These are phyloP conservation scores for Plebejus melissa DNA, from an alignment of 2,888 invertebrate genomes.

Conservation along the genomic window DNA sequence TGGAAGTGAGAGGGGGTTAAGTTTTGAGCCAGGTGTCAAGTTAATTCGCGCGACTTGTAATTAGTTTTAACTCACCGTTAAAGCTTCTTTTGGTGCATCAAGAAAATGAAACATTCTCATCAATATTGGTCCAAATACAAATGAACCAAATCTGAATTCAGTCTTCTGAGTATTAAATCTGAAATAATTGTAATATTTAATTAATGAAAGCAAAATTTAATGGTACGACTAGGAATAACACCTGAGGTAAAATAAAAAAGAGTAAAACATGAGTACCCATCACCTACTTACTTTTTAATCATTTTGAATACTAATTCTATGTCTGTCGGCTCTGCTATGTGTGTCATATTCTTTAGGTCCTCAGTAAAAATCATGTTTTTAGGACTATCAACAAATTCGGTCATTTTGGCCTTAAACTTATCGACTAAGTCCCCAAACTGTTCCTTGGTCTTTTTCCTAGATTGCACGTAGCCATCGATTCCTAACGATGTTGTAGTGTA, in stretches of 20 bases:
- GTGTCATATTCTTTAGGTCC: constrained; percentile 89
- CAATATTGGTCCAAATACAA: constrained; percentile 88
- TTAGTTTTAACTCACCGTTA: constrained; percentile 59
- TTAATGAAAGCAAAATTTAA: no score
- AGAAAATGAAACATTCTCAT: constrained; percentile 88
- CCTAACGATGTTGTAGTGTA: constrained; percentile 81
- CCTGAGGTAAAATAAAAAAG: no score
- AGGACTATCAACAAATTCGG: constrained; percentile 75
- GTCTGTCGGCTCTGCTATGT: constrained; percentile 83
- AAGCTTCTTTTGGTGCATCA: constrained; percentile 83
- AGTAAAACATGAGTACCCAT: no score
- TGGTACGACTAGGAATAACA: background rate
- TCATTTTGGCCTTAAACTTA: constrained; percentile 86
- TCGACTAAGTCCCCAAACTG: constrained; percentile 82
- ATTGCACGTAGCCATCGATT: constrained; percentile 77
- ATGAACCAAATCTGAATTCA: constrained; percentile 87
- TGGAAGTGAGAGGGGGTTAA: no score
- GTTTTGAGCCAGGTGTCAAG: no score
- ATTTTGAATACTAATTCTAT: constrained; percentile 82
- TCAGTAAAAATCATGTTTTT: constrained; percentile 89
- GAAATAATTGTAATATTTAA: constrained; percentile 39
- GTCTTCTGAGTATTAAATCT: constrained; percentile 85
- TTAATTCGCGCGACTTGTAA: no score
- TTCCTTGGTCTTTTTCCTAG: constrained; percentile 72
- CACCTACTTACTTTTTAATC: constrained; percentile 80